These are phyloP conservation scores for Corythornis madagascariensis DNA, from an alignment of 2,113 vertebrate species.

Conservation along the genomic window DNA sequence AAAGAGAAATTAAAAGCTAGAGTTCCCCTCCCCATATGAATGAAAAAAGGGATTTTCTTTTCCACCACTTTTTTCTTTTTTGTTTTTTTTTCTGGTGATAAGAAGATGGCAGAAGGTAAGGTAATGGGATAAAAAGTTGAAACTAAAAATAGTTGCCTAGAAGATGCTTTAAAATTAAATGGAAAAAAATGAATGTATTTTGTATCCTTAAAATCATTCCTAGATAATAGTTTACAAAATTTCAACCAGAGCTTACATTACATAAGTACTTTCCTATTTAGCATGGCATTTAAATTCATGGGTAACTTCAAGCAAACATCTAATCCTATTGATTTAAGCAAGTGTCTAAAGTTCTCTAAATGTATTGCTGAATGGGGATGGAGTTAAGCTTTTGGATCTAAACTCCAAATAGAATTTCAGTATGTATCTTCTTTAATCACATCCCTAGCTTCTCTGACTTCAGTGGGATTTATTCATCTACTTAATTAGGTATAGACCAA, in stretches of 20 bases:
- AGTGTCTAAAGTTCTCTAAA: conserved; percentile 13
- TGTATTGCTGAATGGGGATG: neutral
- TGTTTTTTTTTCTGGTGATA: neutral
- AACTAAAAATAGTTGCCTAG: neutral
- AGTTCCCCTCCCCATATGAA: neutral
- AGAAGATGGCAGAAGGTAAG: neutral
- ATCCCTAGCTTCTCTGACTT: conserved; percentile 39
- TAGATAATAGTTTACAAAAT: neutral
- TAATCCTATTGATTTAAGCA: conserved; percentile 49
- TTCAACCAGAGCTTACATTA: neutral
- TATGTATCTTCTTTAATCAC: conserved; percentile 30
- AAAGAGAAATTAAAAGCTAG: neutral
- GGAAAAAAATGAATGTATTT: neutral
- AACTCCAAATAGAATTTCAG: conserved; percentile 46
- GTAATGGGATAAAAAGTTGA: neutral
- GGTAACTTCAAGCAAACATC: conserved; percentile 29
- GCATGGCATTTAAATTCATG: conserved; percentile 23
- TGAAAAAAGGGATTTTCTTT: neutral
- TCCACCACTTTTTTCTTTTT: neutral
- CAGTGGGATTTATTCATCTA: conserved; percentile 34
- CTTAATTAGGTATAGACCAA: conserved; percentile 15
- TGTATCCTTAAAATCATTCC: neutral
- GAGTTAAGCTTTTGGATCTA: conserved; percentile 33
- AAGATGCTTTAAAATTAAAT: neutral
- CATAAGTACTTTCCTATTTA: conserved; percentile 13